Conservation (phyloP, 2,888 invertebrate species). For the Malthinus flaveolus region DNA sequence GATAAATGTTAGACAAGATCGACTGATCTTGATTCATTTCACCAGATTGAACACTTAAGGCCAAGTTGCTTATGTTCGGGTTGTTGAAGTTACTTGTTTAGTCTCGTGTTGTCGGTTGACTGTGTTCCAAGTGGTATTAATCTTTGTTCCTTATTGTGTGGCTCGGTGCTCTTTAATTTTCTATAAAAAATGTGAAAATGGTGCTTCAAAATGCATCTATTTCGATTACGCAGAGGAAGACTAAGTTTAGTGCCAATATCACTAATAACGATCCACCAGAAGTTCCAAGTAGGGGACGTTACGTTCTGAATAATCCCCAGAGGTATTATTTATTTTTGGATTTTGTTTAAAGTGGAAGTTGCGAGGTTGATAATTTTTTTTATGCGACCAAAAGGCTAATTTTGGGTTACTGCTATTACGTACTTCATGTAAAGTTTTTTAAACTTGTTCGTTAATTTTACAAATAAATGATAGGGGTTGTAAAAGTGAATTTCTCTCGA, state of each 20-base stretch:
- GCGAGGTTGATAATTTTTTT: too few relatives aligned
- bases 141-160: background rate
- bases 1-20: background rate
- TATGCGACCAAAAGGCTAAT: too few relatives aligned
- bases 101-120: conserved; percentile 22
- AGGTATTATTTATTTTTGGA: conserved; percentile 2
- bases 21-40: conserved; percentile 6
- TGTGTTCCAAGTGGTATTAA: conserved; percentile 11
- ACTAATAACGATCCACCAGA: conserved; percentile 16
- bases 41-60: conserved; percentile 18
- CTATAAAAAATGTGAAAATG: conserved; percentile 22
- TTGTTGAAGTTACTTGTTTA: conserved; percentile 22
- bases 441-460: too few relatives aligned
- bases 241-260: conserved; percentile 13
- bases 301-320: conserved; percentile 9
- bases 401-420: too few relatives aligned
- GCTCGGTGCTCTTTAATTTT: background rate
- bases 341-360: too few relatives aligned
- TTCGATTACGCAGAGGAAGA: conserved; percentile 18
- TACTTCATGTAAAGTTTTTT: too few relatives aligned
- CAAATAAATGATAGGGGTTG: too few relatives aligned
- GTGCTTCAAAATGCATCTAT: conserved; percentile 31
- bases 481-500: too few relatives aligned
- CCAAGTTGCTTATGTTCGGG: conserved; percentile 13
- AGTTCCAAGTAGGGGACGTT: conserved; percentile 22